These are phyloP conservation scores for Epizoanthus scotinus DNA, from an alignment of 92 coral and sea anemone genomes.

Conservation along the genomic window DNA sequence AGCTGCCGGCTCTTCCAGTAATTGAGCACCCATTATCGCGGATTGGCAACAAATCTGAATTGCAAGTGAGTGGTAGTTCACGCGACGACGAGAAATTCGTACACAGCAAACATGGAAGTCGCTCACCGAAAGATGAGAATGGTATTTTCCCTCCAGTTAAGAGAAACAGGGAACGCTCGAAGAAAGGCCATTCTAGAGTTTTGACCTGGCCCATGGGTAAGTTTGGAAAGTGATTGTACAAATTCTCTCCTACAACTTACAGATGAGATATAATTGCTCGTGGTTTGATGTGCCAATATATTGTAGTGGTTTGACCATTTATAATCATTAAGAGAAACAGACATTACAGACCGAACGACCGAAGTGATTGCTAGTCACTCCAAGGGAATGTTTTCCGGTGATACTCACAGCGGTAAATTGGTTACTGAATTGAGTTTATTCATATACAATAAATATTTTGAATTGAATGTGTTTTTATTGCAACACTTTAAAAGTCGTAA, in stretches of 20 bases:
- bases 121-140: neutral
- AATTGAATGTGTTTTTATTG: too few species aligned
- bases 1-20: constrained; percentile 62
- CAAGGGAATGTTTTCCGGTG: too few species aligned
- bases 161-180: neutral
- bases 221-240: neutral
- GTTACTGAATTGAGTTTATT: too few species aligned
- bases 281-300: neutral
- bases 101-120: too few species aligned
- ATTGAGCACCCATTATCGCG: constrained; percentile 75
- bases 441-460: too few species aligned
- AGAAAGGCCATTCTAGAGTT: constrained; percentile 17
- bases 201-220: constrained; percentile 34
- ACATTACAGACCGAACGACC: too few species aligned
- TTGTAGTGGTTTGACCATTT: too few species aligned
- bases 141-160: constrained; percentile 9
- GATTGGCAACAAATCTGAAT: constrained; percentile 51
- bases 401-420: too few species aligned
- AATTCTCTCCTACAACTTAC: too few species aligned
- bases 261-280: neutral
- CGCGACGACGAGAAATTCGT: constrained; percentile 37
- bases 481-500: too few species aligned
- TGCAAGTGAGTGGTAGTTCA: constrained; percentile 72
- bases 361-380: too few species aligned
- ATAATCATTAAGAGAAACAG: too few species aligned